These are phyloP conservation scores for Troilus luridus DNA, from an alignment of 2,888 invertebrate genomes.

Conservation along the genomic window DNA sequence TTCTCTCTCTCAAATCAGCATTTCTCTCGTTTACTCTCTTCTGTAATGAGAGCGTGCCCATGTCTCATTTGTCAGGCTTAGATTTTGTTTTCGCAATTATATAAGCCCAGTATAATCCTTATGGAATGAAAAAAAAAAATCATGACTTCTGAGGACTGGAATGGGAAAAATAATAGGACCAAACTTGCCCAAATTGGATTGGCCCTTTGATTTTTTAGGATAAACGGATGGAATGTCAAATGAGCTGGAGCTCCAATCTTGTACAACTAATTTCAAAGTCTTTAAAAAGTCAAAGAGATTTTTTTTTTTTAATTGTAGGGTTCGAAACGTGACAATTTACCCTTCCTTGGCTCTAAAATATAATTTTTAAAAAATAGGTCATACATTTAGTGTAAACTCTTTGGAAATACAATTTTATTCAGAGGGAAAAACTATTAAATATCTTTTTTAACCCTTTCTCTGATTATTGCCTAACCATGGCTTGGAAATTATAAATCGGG, in stretches of 20 bases:
- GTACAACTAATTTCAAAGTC: not conserved
- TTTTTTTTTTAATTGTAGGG: too few relatives aligned
- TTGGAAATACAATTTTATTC: too few relatives aligned
- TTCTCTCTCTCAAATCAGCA: not conserved
- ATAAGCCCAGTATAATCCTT: not conserved
- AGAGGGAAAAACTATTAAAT: too few relatives aligned
- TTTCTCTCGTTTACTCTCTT: not conserved
- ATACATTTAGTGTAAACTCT: too few relatives aligned
- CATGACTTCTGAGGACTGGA: not conserved
- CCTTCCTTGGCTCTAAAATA: too few relatives aligned
- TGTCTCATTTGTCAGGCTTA: not conserved
- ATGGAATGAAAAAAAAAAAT: not conserved
- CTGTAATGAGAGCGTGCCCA: not conserved
- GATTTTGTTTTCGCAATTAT: not conserved
- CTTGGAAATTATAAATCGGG: too few relatives aligned
- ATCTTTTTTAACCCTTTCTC: too few relatives aligned
- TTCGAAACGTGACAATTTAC: too few relatives aligned
- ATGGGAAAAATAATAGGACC: not conserved
- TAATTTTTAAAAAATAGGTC: too few relatives aligned
- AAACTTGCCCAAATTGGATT: not conserved
- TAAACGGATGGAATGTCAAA: not conserved
- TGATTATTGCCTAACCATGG: too few relatives aligned
- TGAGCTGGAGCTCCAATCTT: not conserved
- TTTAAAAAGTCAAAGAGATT: too few relatives aligned
- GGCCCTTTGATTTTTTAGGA: not conserved